A percentile compares a stretch with the other conserved stretches of the same genome.
Conservation (phyloP, 2,888 invertebrate genomes). For the Apomyelois bistriatella region DNA sequence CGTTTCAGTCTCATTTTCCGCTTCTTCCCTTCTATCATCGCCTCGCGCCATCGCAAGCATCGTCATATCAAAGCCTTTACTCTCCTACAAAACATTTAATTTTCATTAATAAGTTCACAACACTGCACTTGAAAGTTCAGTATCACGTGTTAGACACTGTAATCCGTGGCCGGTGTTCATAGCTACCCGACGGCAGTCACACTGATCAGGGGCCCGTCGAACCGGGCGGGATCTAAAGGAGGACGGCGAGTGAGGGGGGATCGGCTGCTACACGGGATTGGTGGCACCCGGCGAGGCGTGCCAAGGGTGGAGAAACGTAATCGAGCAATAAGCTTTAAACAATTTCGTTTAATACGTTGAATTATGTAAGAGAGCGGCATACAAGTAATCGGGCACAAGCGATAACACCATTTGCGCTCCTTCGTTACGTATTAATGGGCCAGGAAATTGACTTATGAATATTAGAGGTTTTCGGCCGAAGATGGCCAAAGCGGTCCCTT, state of each 20-base stretch:
- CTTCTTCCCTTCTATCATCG: constrained; percentile 60
- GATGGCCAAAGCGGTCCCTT: constrained; percentile 71
- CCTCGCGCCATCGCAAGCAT: constrained; percentile 77
- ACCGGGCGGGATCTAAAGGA: constrained; percentile 51
- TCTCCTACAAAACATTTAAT: constrained; percentile 12
- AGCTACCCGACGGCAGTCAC: not conserved
- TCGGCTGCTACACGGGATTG: constrained; percentile 50
- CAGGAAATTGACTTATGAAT: constrained; percentile 81
- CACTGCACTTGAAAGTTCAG: constrained; percentile 7
- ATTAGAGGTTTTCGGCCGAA: constrained; percentile 72
- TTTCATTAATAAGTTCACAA: constrained; percentile 5
- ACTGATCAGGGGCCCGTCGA: constrained; percentile 31
- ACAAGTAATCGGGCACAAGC: constrained; percentile 80
- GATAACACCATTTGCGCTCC: constrained; percentile 80
- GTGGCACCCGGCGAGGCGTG: constrained; percentile 70
- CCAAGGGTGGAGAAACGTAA: constrained; percentile 75
- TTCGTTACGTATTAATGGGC: constrained; percentile 80
- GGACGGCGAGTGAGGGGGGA: constrained; percentile 40
- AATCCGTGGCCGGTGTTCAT: constrained; percentile 33
- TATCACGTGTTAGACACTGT: constrained; percentile 31
- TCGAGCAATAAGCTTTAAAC: constrained; percentile 81
- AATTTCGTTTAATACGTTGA: constrained; percentile 82
- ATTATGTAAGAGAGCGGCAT: constrained; percentile 79
- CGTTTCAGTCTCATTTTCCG: constrained; percentile 56
- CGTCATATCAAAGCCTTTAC: constrained; percentile 70